Evolutionary conservation across 2,113 vertebrate species (phyloP), one percentile per base, ranked within the genome.

Genomic region (Bufo gargarizans): DNA sequence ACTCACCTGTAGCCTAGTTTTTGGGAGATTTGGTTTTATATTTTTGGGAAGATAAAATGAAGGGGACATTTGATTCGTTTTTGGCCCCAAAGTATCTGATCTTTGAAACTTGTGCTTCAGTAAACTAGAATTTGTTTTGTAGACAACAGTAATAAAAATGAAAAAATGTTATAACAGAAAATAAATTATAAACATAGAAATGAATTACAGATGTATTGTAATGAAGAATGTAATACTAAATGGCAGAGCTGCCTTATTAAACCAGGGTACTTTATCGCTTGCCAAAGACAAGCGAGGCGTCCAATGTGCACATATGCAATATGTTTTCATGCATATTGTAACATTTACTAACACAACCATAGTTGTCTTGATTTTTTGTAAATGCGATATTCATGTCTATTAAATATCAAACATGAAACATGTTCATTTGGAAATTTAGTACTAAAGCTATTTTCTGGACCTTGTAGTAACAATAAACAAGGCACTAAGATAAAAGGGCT

Each of bases 331-430:
- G 56, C 22, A 45, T 14, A 59, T 59, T 16, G 11, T 78, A 50
- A 80, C n/a, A 59, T 80, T 59, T 80, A 59, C 45, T 80, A 79
- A 20, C 76, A 55, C 33, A 61, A 59, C 12, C 22, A 45, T 12
- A 4, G 22, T 16, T 80, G n/a, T 59, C 53, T 80, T 80, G 56
- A 59, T 59, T 59, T 80, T 80, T 12, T 22, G 50, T 47, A 76
- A 76, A 76, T 49, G 45, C 19, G 17, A 76, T 76, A 76, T 50
- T 76, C 17, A 20, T 49, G 43, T 76, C 17, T 76, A 76, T 49
- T 76, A 76, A 79, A 45, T 59, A 59, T 80, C 7, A 59, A 80
- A 80, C 61, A 33, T 16, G 56, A n/a, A 78, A 78, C 76, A 78
- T 55, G 16, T 80, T 58, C 77, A 80, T 33, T 56, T 80, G 3